These are phyloP conservation scores for Xiphorhynchus erythropygius DNA, from an alignment of 2,797 vertebrate species.

Conservation along the genomic window DNA sequence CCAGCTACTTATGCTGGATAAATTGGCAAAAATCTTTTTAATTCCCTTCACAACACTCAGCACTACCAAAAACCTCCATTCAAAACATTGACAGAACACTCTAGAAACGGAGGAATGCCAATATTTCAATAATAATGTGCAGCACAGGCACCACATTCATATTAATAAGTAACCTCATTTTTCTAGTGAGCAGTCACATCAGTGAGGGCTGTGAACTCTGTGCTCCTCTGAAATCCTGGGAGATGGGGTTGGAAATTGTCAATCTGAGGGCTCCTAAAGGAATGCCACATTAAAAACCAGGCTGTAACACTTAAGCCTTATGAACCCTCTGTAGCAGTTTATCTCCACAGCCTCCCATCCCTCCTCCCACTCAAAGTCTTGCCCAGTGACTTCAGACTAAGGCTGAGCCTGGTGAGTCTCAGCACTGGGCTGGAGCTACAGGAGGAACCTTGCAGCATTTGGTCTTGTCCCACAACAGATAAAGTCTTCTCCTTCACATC, in stretches of 20 bases:
- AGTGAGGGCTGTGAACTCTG: not conserved
- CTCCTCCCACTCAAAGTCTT: not conserved
- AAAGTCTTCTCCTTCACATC: not conserved
- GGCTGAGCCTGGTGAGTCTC: not conserved
- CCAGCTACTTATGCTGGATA: not conserved
- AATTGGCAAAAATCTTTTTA: conserved; percentile 8
- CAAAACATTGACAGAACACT: not conserved
- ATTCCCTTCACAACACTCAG: not conserved
- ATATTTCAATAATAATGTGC: not conserved
- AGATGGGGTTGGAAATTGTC: not conserved
- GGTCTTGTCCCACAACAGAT: not conserved
- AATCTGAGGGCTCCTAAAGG: not conserved
- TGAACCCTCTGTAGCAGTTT: not conserved
- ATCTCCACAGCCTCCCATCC: not conserved
- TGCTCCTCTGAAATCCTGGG: not conserved
- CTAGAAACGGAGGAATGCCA: not conserved
- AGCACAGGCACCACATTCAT: not conserved
- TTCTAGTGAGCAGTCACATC: not conserved
- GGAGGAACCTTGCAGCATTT: not conserved
- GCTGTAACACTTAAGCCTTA: not conserved
- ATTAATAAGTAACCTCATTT: not conserved
- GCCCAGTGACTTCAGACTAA: not conserved
- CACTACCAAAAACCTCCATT: conserved; percentile 12
- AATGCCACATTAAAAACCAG: not conserved
- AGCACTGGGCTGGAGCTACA: not conserved